A percentile compares a stretch with the other conserved stretches of the same genome.
Conservation (phyloP, 2,888 invertebrate species). For the Bibio marci region DNA sequence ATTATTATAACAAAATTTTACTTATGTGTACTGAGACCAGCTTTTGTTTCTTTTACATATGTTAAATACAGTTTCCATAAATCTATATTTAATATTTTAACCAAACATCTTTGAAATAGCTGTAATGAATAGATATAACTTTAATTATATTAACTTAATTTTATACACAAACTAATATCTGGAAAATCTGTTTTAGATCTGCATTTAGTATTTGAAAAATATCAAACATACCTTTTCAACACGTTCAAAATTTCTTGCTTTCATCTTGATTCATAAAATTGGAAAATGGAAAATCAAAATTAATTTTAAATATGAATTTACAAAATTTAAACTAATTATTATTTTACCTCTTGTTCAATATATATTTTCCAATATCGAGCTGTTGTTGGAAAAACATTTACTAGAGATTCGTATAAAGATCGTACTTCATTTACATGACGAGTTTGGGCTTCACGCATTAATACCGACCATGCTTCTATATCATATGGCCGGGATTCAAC, state of each 20-base stretch:
- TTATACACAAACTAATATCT: no score
- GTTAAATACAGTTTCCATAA: slow-evolving; percentile 95
- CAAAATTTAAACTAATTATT: no score
- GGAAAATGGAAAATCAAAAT: no score
- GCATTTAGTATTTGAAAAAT: no score
- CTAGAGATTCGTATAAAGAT: slow-evolving; percentile 83
- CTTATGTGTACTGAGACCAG: slow-evolving; percentile 84
- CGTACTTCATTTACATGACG: slow-evolving; percentile 79
- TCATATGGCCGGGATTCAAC: slow-evolving; percentile 84
- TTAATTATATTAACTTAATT: no score
- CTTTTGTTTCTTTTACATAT: slow-evolving; percentile 96
- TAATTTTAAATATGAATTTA: slow-evolving; percentile 22
- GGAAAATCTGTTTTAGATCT: no score
- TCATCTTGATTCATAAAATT: no score
- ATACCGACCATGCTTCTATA: slow-evolving; percentile 93
- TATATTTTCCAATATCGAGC: slow-evolving; percentile 98
- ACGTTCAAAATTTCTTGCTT: slow-evolving; percentile 90
- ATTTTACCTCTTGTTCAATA: slow-evolving; percentile 94
- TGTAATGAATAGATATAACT: not conserved
- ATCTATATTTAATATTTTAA: slow-evolving; percentile 97
- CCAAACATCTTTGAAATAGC: slow-evolving; percentile 91
- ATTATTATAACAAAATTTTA: slow-evolving; percentile 38
- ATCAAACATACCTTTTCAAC: slow-evolving; percentile 62
- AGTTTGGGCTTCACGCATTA: slow-evolving; percentile 84
- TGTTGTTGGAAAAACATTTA: slow-evolving; percentile 85